Evolutionary conservation across 2,888 invertebrate genomes (phyloP).

Genomic region (Galerucella pusilla): DNA sequence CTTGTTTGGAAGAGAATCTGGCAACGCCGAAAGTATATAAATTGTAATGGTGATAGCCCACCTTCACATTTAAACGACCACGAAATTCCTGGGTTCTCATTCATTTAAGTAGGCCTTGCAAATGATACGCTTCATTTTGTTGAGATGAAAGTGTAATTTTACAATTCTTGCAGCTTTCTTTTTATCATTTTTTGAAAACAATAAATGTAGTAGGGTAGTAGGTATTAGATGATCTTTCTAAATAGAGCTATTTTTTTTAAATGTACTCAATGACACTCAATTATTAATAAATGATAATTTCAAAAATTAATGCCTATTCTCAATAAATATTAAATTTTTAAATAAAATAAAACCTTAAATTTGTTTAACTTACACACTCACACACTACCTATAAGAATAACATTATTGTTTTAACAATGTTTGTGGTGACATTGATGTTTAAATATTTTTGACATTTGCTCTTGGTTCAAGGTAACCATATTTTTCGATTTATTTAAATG

Average conservation of each 20-base stretch:
- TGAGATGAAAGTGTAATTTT: not conserved
- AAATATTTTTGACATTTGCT: not conserved
- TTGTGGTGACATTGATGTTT: not conserved
- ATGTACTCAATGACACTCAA: no score
- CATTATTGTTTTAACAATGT: not conserved
- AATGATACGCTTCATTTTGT: conserved; percentile 9
- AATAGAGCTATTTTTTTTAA: not conserved
- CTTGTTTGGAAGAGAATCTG: not conserved
- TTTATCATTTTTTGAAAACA: not conserved
- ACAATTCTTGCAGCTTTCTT: not conserved
- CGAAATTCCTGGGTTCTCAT: conserved; percentile 8
- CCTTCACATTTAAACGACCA: not conserved
- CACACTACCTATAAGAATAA: not conserved
- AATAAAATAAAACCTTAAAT: not conserved
- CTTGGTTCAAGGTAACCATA: conserved; percentile 3
- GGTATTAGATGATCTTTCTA: not conserved
- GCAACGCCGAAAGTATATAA: not conserved
- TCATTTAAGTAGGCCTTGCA: conserved; percentile 10
- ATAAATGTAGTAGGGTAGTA: no score
- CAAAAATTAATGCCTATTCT: no score
- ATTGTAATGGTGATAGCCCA: not conserved
- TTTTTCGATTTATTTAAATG: conserved; percentile 9
- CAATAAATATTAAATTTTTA: no score
- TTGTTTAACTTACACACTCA: not conserved
- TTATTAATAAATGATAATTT: no score